These are phyloP conservation scores for Papilio dardanus DNA, from an alignment of 1,140 invertebrate genomes.

Conservation along the genomic window DNA sequence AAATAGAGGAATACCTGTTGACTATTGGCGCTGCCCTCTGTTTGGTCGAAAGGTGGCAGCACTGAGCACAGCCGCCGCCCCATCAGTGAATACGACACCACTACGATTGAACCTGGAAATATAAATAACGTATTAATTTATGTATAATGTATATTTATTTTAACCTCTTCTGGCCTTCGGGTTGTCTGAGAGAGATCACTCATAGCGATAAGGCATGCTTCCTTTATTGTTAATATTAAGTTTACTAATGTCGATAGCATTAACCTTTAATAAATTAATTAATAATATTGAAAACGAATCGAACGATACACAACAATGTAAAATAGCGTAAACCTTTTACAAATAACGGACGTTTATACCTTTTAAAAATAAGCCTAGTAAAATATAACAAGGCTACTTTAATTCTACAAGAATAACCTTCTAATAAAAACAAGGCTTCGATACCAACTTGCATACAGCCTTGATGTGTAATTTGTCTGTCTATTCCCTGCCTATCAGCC, in stretches of 20 bases:
- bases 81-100: conserved; percentile 88
- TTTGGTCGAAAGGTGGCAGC: conserved; percentile 85
- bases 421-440: conserved; percentile 6
- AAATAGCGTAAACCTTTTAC: no score
- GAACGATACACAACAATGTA: no score
- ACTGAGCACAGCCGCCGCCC: conserved; percentile 87
- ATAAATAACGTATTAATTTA: no score
- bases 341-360: no score
- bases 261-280: no score
- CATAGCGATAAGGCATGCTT: no score
- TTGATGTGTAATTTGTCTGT: conserved; percentile 25
- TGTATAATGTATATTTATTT: no score
- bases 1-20: conserved; percentile 81
- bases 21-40: conserved; percentile 84
- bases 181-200: no score
- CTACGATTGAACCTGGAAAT: conserved; percentile 86
- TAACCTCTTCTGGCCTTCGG: no score
- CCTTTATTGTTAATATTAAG: no score
- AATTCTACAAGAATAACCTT: conserved; percentile 4
- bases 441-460: conserved; percentile 1
- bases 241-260: no score
- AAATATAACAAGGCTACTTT: background rate
- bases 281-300: no score
- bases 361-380: background rate
- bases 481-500: conserved; percentile 1